phyloP scores from a whole-genome alignment of 2,797 vertebrate genomes.

The Trachurus trachurus region DNA sequence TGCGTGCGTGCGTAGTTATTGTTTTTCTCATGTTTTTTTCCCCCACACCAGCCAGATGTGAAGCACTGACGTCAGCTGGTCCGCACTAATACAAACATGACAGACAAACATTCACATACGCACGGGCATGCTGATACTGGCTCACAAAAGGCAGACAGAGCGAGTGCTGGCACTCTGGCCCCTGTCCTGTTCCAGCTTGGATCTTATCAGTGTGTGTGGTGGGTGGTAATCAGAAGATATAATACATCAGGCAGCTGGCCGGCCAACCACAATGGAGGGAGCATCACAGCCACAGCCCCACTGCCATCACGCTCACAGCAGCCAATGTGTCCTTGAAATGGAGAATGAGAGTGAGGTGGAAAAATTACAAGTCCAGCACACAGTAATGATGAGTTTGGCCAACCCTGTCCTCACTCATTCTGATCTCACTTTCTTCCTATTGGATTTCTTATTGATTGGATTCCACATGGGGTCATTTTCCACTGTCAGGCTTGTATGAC shows the following conservation, averaged over 20 bases:
- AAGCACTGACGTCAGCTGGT: slow-evolving; percentile 22
- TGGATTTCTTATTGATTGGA: slow-evolving; percentile 47
- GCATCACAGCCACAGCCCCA: slow-evolving; percentile 43
- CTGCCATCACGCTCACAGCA: slow-evolving; percentile 58
- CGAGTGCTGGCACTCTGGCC: slow-evolving; percentile 62
- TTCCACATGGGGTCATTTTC: slow-evolving; percentile 50
- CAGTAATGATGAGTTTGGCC: slow-evolving; percentile 68
- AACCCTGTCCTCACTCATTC: slow-evolving; percentile 50
- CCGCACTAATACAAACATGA: slow-evolving; percentile 9
- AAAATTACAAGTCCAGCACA: slow-evolving; percentile 58
- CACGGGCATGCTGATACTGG: slow-evolving; percentile 40
- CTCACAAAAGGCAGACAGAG: slow-evolving; percentile 46
- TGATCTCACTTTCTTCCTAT: slow-evolving; percentile 36
- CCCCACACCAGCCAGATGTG: neutral
- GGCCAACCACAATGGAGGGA: slow-evolving; percentile 64
- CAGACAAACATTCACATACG: slow-evolving; percentile 35
- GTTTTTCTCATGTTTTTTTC: neutral
- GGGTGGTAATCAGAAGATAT: slow-evolving; percentile 86
- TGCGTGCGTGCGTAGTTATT: neutral
- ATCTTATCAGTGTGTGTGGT: slow-evolving; percentile 80
- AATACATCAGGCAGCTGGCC: slow-evolving; percentile 82
- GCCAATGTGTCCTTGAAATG: slow-evolving; percentile 75
- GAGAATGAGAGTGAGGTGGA: slow-evolving; percentile 70
- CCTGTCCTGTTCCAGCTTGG: slow-evolving; percentile 68
- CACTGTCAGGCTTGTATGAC: slow-evolving; percentile 9